Evolutionary conservation across 2,113 vertebrate genomes (phyloP).

Genomic region (Sialia sialis): DNA sequence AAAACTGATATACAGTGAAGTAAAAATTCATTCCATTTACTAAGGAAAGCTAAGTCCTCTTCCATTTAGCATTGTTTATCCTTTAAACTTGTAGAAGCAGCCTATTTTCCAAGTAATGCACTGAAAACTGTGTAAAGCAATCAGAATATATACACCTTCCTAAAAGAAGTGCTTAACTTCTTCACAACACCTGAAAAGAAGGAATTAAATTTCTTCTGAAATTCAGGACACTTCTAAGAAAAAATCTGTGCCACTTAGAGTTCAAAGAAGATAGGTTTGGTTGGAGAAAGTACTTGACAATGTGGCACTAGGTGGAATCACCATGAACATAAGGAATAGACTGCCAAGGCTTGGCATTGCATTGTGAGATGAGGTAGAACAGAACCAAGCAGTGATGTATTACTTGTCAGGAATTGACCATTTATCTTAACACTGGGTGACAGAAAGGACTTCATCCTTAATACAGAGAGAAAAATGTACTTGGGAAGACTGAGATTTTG

Average conservation of each 20-base stretch:
- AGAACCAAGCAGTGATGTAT: background rate
- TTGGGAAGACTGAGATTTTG: background rate
- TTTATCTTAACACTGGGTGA: background rate
- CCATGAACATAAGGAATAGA: background rate
- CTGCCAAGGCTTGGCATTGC: background rate
- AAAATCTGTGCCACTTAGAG: background rate
- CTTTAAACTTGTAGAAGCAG: background rate
- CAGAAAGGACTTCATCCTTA: background rate
- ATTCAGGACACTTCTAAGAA: background rate
- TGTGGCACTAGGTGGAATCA: background rate
- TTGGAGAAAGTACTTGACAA: background rate
- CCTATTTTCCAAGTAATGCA: background rate
- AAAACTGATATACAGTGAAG: background rate
- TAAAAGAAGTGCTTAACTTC: background rate
- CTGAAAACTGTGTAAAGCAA: background rate
- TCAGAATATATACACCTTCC: background rate
- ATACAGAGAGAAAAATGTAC: background rate
- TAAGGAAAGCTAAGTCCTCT: background rate
- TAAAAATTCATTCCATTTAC: background rate
- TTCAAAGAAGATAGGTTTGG: background rate
- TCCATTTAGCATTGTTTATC: background rate
- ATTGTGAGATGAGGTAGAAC: background rate
- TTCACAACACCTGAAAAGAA: background rate
- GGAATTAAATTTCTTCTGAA: background rate
- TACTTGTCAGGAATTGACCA: background rate